Conservation (phyloP, 2,113 vertebrate species). For the Nerophis lumbriciformis region DNA sequence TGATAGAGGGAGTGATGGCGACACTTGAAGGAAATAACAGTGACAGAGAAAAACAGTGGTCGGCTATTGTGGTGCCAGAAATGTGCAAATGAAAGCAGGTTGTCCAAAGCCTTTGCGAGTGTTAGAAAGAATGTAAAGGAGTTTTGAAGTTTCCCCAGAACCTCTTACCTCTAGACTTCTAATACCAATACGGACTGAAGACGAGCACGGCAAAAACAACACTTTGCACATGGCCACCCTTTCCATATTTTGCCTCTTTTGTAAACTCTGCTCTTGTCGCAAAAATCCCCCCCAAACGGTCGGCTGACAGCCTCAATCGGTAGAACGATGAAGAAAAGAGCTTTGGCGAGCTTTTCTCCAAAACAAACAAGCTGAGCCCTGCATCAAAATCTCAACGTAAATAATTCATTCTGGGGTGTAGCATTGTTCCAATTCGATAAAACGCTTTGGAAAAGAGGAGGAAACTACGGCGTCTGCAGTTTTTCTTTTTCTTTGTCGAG, state of each 20-base stretch:
- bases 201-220: not conserved
- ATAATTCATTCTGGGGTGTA: slow-evolving; percentile 1
- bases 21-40: not conserved
- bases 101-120: not conserved
- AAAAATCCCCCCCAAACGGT: not conserved
- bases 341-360: not conserved
- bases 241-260: not conserved
- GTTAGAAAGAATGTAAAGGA: not conserved
- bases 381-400: not conserved
- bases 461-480: slow-evolving; percentile 5
- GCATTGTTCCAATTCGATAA: slow-evolving; percentile 5
- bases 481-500: slow-evolving; percentile 16
- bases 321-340: not conserved
- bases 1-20: not conserved
- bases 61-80: not conserved
- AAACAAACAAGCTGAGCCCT: not conserved
- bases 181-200: not conserved
- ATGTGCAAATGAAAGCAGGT: not conserved
- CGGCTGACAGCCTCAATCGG: not conserved
- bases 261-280: not conserved
- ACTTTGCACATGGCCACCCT: not conserved
- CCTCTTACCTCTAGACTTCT: not conserved
- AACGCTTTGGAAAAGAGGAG: slow-evolving; percentile 11
- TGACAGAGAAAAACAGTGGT: not conserved
- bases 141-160: not conserved